Evolutionary conservation across 2,888 invertebrate genomes (phyloP).

Genomic region (Allophyes oxyacanthae): DNA sequence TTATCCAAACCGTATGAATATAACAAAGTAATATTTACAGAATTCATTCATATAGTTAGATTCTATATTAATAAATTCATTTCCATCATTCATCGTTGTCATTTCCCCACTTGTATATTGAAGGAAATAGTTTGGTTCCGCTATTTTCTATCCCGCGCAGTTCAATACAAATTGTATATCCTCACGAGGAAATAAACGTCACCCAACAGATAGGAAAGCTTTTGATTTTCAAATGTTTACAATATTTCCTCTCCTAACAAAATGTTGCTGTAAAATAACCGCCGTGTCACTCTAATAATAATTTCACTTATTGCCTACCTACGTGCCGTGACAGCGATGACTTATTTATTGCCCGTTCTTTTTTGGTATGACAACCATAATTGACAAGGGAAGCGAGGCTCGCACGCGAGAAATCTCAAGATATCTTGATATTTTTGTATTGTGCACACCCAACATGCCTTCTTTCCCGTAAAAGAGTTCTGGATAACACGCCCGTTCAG

Average conservation of each 20-base stretch:
- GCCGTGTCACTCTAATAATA: constrained; percentile 19
- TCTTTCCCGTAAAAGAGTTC: constrained; percentile 3
- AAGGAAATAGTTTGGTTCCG: constrained; percentile 16
- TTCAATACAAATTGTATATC: constrained; percentile 14
- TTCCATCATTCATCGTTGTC: too few relatives aligned
- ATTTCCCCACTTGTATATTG: constrained; percentile 4
- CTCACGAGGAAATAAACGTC: constrained; percentile 19
- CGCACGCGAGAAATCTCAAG: constrained; percentile 27
- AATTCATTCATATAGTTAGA: constrained; percentile 1
- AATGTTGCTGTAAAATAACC: constrained; percentile 2
- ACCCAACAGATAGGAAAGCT: neutral
- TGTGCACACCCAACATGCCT: neutral
- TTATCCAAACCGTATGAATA: too few relatives aligned
- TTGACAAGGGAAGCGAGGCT: constrained; percentile 52
- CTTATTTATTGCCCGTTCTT: constrained; percentile 46
- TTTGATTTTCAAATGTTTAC: constrained; percentile 22
- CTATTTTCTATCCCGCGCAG: constrained; percentile 2
- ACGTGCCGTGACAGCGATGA: constrained; percentile 27
- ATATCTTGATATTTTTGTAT: constrained; percentile 20
- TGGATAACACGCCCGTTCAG: neutral
- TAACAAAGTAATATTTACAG: neutral
- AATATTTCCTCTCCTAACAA: constrained; percentile 9
- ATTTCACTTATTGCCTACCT: constrained; percentile 20
- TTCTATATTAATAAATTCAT: too few relatives aligned
- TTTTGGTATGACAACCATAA: constrained; percentile 53